phyloP scores from a whole-genome alignment of 1,140 invertebrate genomes.

The Trinorchestia longiramus region DNA sequence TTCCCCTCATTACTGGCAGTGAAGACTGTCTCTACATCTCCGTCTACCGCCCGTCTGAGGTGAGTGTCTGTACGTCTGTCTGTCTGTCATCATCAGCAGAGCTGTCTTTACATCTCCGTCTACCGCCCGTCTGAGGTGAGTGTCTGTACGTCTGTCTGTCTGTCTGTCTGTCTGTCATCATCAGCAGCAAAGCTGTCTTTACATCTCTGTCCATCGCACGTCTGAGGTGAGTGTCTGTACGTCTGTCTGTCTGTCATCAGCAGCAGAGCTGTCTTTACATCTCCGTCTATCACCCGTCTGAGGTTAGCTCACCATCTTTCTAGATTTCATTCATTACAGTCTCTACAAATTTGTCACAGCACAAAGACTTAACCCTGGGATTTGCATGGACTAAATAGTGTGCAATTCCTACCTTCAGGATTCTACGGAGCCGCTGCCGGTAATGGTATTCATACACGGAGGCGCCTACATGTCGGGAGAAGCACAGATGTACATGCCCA shows the following conservation, averaged over 20 bases:
- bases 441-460: conserved; percentile 72
- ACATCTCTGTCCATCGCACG: conserved; percentile 58
- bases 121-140: conserved; percentile 41
- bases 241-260: too few relatives aligned
- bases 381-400: not conserved
- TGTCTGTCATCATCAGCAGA: too few relatives aligned
- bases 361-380: not conserved
- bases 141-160: not conserved
- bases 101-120: too few relatives aligned
- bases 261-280: too few relatives aligned
- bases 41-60: conserved; percentile 57
- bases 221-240: not conserved
- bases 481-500: conserved; percentile 76
- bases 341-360: too few relatives aligned
- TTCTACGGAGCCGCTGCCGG: conserved; percentile 67
- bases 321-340: not conserved
- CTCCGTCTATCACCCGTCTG: conserved; percentile 32
- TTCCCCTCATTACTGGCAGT: conserved; percentile 18
- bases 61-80: not conserved
- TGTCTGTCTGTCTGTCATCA: not conserved
- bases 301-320: not conserved
- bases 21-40: conserved; percentile 62
- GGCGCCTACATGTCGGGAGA: conserved; percentile 75
- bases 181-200: conserved; percentile 59
- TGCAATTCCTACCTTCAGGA: not conserved